phyloP scores from a whole-genome alignment of 2,113 vertebrate genomes.

The Ancistrus triradiatus region DNA sequence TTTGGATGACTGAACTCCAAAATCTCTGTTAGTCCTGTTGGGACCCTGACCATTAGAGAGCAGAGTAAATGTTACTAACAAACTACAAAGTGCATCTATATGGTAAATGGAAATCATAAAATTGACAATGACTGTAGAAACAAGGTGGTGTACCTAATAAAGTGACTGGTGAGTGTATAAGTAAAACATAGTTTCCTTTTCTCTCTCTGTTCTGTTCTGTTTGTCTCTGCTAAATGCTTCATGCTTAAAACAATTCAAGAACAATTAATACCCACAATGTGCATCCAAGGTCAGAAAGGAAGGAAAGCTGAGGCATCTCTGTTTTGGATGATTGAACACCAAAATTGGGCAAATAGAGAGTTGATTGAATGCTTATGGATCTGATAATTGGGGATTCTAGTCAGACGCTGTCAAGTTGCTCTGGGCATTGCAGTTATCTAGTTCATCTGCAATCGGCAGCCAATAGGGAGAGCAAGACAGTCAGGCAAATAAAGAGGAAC shows the following conservation, averaged over 20 bases:
- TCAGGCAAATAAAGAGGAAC: conserved; percentile 35
- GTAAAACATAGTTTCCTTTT: too few relatives aligned
- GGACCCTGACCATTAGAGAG: too few relatives aligned
- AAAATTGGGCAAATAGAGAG: conserved; percentile 68
- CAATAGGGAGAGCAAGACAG: conserved; percentile 44
- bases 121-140: too few relatives aligned
- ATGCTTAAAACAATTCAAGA: conserved; percentile 26
- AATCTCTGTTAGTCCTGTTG: too few relatives aligned
- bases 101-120: too few relatives aligned
- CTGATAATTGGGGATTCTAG: conserved; percentile 68
- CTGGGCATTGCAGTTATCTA: conserved; percentile 51
- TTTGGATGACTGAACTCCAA: too few relatives aligned
- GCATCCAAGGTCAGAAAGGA: conserved; percentile 62
- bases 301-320: conserved; percentile 41
- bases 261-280: conserved; percentile 42
- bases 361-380: conserved; percentile 72
- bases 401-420: conserved; percentile 54
- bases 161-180: too few relatives aligned
- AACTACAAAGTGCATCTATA: too few relatives aligned
- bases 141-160: too few relatives aligned
- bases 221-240: conserved; percentile 21
- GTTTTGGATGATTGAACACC: conserved; percentile 47
- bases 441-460: conserved; percentile 42
- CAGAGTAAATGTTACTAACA: too few relatives aligned
- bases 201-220: too few relatives aligned